Evolutionary conservation across 2,113 vertebrate species (phyloP).

Genomic region (Hipposideros armiger): DNA sequence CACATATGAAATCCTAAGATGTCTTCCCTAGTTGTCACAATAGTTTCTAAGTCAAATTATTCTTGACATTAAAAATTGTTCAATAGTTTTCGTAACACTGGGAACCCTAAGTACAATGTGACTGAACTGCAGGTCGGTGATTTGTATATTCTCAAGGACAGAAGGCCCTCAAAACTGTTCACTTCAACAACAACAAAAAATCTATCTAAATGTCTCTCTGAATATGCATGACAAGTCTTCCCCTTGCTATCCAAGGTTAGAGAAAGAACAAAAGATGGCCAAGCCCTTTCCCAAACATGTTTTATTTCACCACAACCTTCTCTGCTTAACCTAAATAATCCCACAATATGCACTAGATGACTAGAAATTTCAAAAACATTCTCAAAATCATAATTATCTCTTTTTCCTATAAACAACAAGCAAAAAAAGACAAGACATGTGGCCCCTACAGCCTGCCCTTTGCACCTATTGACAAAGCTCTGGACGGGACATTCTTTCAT

Average conservation of each 20-base stretch:
- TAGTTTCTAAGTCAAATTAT: constrained; percentile 44
- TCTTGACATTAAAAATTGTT: constrained; percentile 4
- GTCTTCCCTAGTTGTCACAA: background rate
- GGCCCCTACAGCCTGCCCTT: background rate
- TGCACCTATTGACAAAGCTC: background rate
- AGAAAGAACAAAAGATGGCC: background rate
- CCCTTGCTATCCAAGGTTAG: background rate
- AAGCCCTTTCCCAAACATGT: background rate
- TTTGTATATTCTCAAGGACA: background rate
- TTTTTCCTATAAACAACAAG: constrained; percentile 22
- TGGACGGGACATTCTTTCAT: constrained; percentile 39
- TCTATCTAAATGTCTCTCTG: background rate
- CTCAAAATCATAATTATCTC: background rate
- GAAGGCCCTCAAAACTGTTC: background rate
- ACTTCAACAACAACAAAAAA: background rate
- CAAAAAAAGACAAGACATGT: constrained; percentile 4
- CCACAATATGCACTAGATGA: background rate
- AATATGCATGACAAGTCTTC: background rate
- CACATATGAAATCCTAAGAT: background rate
- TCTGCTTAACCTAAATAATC: constrained; percentile 58
- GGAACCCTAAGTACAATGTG: background rate
- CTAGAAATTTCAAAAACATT: constrained; percentile 23
- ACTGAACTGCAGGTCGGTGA: background rate
- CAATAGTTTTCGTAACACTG: constrained; percentile 1
- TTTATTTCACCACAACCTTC: constrained; percentile 38